These are phyloP conservation scores for Lithophane ornitopus DNA, from an alignment of 2,888 invertebrate genomes.

Conservation along the genomic window DNA sequence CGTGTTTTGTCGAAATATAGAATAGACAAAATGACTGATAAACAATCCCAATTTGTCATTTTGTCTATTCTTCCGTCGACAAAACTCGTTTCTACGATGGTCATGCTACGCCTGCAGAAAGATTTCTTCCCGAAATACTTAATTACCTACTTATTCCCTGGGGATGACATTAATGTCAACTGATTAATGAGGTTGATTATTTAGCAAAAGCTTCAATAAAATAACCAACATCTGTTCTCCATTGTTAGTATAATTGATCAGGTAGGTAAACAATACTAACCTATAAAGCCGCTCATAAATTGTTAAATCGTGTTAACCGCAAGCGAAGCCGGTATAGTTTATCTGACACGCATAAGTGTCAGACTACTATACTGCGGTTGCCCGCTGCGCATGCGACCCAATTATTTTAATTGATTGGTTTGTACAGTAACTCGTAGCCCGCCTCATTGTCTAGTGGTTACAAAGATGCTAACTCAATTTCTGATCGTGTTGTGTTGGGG, in stretches of 20 bases:
- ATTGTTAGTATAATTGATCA: constrained; percentile 43
- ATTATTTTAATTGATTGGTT: constrained; percentile 70
- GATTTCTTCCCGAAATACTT: neutral
- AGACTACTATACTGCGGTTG: constrained; percentile 69
- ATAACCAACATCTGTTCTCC: constrained; percentile 9
- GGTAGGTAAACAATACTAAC: constrained; percentile 61
- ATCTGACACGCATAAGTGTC: constrained; percentile 65
- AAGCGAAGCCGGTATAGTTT: constrained; percentile 58
- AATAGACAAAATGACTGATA: no score
- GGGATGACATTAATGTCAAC: neutral
- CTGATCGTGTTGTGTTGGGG: neutral
- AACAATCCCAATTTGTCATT: no score
- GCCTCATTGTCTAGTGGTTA: constrained; percentile 39
- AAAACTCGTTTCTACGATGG: no score
- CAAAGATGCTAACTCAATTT: constrained; percentile 5
- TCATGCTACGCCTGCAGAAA: neutral
- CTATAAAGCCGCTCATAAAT: constrained; percentile 56
- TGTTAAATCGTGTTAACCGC: constrained; percentile 64
- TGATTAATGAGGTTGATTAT: neutral
- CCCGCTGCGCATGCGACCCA: constrained; percentile 72
- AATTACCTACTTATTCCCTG: neutral
- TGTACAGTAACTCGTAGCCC: constrained; percentile 44
- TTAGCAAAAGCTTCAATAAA: neutral
- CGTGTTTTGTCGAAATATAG: no score
- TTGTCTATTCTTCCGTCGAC: no score